Conservation (phyloP, 2,888 invertebrate genomes). For the Peribatodes rhomboidaria region DNA sequence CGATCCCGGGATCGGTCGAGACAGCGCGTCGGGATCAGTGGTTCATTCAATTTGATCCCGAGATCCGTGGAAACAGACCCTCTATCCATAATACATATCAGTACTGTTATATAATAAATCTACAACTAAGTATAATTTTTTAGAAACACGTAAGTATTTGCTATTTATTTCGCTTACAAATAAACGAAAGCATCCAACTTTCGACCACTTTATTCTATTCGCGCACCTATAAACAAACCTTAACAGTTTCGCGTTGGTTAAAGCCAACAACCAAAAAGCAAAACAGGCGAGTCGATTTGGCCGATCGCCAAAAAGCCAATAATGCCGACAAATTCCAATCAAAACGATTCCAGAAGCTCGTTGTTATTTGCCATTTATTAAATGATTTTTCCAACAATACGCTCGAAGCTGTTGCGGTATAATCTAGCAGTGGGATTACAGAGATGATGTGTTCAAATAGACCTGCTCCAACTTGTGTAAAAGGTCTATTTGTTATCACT, state of each 20-base stretch:
- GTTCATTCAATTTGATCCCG: no score
- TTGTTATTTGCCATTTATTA: constrained; percentile 31
- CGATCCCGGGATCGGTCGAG: no score
- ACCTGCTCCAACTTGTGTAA: background rate
- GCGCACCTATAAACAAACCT: constrained; percentile 30
- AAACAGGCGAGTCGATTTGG: constrained; percentile 35
- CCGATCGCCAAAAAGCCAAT: constrained; percentile 36
- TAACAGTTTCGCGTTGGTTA: constrained; percentile 28
- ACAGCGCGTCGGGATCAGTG: no score
- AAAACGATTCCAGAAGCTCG: constrained; percentile 26
- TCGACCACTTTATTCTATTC: constrained; percentile 32
- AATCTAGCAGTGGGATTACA: background rate
- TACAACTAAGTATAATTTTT: constrained; percentile 1
- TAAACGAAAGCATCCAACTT: constrained; percentile 37
- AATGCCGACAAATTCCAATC: constrained; percentile 36
- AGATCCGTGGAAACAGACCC: no score
- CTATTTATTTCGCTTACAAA: constrained; percentile 2
- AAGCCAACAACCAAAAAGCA: constrained; percentile 26
- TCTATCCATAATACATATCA: no score
- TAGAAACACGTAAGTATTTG: background rate
- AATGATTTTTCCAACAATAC: constrained; percentile 25
- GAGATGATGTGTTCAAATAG: background rate
- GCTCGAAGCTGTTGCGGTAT: background rate
- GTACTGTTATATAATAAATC: background rate
- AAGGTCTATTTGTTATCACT: no score